These are phyloP conservation scores for Arctopsyche grandis DNA, from an alignment of 1,140 invertebrate species.

Conservation along the genomic window DNA sequence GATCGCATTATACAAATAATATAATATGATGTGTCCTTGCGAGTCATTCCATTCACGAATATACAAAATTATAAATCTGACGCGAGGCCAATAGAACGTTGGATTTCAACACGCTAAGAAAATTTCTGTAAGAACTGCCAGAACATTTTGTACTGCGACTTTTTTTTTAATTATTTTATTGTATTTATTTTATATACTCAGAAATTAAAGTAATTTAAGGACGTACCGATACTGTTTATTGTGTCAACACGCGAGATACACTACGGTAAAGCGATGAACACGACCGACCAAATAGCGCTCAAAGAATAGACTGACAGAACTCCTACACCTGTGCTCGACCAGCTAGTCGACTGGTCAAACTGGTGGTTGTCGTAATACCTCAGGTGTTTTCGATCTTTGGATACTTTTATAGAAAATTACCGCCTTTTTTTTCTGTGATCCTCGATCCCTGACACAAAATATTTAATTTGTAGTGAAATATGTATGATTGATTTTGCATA, in stretches of 20 bases:
- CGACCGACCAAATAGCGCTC: background rate
- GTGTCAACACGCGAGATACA: background rate
- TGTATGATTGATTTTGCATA: no score
- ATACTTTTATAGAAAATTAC: background rate
- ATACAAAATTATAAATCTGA: background rate
- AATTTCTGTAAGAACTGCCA: background rate
- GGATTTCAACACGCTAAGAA: background rate
- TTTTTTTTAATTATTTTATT: no score
- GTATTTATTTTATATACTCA: no score
- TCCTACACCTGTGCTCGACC: background rate
- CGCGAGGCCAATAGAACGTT: constrained; percentile 10
- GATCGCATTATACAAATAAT: background rate
- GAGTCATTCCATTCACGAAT: background rate
- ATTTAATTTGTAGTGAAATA: no score
- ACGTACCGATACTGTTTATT: background rate
- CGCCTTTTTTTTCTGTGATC: background rate
- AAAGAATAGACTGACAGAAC: background rate
- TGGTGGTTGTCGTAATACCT: constrained; percentile 1
- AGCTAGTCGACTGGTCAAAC: constrained; percentile 8
- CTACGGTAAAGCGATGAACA: background rate
- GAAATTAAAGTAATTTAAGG: no score
- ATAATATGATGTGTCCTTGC: background rate
- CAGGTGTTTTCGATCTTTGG: background rate
- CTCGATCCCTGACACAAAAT: no score
- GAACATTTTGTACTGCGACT: no score